phyloP scores from a whole-genome alignment of 2,888 invertebrate genomes.

The Epinotia nisella region DNA sequence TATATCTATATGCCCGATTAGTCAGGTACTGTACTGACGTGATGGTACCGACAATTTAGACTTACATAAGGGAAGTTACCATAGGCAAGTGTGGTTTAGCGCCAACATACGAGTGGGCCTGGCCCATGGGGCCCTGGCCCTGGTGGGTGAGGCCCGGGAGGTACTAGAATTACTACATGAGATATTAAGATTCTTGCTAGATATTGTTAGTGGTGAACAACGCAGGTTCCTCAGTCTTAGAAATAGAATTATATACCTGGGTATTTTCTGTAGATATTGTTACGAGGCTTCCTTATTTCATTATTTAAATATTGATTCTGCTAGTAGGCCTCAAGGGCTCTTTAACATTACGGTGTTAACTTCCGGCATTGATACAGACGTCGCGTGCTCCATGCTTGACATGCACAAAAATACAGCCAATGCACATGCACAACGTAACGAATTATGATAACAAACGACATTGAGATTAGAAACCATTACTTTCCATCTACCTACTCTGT shows the following conservation, averaged over 20 bases:
- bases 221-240: background rate
- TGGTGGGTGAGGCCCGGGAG: no score
- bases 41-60: no score
- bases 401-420: constrained; percentile 26
- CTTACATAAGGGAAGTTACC: background rate
- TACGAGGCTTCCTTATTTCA: constrained; percentile 1
- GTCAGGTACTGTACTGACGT: no score
- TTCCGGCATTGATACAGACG: constrained; percentile 2
- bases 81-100: no score
- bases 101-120: no score
- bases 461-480: constrained; percentile 74
- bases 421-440: constrained; percentile 50
- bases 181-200: background rate
- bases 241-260: background rate
- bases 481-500: constrained; percentile 61
- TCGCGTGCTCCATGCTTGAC: background rate
- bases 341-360: background rate
- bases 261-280: background rate
- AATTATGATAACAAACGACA: constrained; percentile 70
- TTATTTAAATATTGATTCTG: no score
- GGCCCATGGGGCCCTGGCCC: no score
- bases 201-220: background rate
- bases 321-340: no score
- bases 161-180: no score
- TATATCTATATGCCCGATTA: background rate